Conservation (phyloP, 35 echinoderm and acorn worm species). For the Ophiothrix spiculata region DNA sequence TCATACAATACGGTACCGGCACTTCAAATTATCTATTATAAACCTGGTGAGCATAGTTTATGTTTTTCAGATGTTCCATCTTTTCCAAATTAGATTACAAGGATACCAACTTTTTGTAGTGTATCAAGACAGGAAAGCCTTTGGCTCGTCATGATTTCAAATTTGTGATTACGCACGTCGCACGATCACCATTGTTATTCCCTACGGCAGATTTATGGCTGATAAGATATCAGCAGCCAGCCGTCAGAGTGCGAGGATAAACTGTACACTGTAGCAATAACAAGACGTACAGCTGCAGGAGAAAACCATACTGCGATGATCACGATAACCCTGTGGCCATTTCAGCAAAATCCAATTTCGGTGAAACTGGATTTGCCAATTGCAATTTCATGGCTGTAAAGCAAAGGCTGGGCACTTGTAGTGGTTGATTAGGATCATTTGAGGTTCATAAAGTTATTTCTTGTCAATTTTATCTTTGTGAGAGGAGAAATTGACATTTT, state of each 20-base stretch:
- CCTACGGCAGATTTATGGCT: not conserved
- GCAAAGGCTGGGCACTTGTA: not conserved
- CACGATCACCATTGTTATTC: not conserved
- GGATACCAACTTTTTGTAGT: not conserved
- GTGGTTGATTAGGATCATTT: not conserved
- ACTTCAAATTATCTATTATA: too few relatives aligned
- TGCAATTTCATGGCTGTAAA: not conserved
- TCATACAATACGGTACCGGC: too few relatives aligned
- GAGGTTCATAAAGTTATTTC: not conserved
- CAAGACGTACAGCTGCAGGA: not conserved
- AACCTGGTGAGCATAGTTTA: too few relatives aligned
- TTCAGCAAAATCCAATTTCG: not conserved
- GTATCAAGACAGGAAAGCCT: not conserved
- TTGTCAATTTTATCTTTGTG: not conserved
- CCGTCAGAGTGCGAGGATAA: not conserved
- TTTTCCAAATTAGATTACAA: not conserved
- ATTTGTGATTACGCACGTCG: not conserved
- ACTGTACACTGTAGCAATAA: not conserved
- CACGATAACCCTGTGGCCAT: not conserved
- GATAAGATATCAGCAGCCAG: not conserved
- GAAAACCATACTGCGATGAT: not conserved
- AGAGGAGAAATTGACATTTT: too few relatives aligned
- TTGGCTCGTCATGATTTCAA: not conserved
- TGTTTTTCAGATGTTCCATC: too few relatives aligned
- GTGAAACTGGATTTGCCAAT: not conserved